Base-by-base conservation (phyloP, 2,888 invertebrate species). In the Lepetodrilus schrolli region DNA sequence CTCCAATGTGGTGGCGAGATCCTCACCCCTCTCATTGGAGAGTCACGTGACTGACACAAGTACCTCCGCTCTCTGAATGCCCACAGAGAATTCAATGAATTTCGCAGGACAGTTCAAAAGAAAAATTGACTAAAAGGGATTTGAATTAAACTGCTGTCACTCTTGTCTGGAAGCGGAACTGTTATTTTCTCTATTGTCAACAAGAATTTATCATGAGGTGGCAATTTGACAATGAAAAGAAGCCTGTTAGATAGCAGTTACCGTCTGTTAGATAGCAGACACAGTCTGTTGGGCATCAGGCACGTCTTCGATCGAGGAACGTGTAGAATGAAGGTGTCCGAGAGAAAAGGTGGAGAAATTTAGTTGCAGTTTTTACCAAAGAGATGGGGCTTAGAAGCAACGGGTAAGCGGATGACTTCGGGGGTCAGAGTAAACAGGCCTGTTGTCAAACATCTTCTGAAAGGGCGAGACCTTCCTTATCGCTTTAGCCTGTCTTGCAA, bases 81-180 rank as follows among this genome's bases (percentile, higher is more conserved):
- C 58, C 30, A 17, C 34, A 30, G 58, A 23, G 58, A 58, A 30
- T 58, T 58, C 58, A 58, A 58, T 58, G 58, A 58, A 58, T 30
- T 58, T 58, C 34, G 30, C 17, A 26, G 26, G 30, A 58, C 26
- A 58, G 26, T 58, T 58, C 58, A 30, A 30, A n/a, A 23, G 58
- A 34, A 58, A 34, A 30, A 58, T 58, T 30, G 30, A 13, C 30
- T 58, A 30, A 58, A 58, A 58, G 34, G 34, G 23, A 58, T 23
- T 30, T 58, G 58, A 58, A 58, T 58, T 58, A 58, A 58, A 58
- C 58, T 58, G 13, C 58, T 58, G 58, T 58, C 58, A 58, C 58
- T 58, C 58, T 58, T 34, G 34, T 58, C 34, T 26, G 30, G 17
- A 30, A 26, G 26, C 58, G 58, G 58, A 58, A 58, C 26, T 58